Base-by-base conservation (phyloP, 2,113 vertebrate genomes). In the Tragulus kanchil region DNA sequence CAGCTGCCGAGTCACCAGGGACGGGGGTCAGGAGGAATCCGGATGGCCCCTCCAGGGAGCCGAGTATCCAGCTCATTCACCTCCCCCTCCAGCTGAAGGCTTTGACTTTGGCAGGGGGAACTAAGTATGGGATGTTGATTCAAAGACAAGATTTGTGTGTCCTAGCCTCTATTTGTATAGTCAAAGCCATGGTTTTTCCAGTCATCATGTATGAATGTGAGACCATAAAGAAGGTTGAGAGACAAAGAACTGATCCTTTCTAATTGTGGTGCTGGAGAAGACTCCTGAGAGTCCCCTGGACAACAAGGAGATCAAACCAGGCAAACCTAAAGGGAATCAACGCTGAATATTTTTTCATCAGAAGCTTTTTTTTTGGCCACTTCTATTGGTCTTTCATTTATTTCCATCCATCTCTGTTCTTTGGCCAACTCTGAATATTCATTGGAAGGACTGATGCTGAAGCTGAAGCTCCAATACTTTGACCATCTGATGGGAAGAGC, bases 1-100 rank as follows among this genome's bases (percentile, higher is more conserved):
- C 94, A 96, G 93, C 96, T 94, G 96, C 84, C 50, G 21, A 61
- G 84, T 13, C 90, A 86, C 84, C 6, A 4, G 52, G 93, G 67
- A 86, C 1, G 0, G 42, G 19, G 23, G 48, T 15, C 12, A 59
- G 42, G 42, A 86, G 58, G 52, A 95, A 84, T 52, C 54, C 61
- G 26, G 62, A 90, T 0, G 0, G 75, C 59, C 79, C 58, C 84
- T 95, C 54, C 21, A n/a, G 88, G 81, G 84, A 79, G 52, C 12
- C 36, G 81, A 88, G 67, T 75, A 58, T 7, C 19, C 88, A 95
- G 88, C 67, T 94, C 48, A 25, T 26, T 16, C 13, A 25, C 8
- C 52, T 28, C 14, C 56, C 12, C 3, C 4, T 64, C 62, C 50
- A 21, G 64, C 28, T 28, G 16, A 89, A 89, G 88, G 54, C 59